These are phyloP conservation scores for Diabrotica balteata DNA, from an alignment of 2,888 invertebrate species.

Conservation along the genomic window DNA sequence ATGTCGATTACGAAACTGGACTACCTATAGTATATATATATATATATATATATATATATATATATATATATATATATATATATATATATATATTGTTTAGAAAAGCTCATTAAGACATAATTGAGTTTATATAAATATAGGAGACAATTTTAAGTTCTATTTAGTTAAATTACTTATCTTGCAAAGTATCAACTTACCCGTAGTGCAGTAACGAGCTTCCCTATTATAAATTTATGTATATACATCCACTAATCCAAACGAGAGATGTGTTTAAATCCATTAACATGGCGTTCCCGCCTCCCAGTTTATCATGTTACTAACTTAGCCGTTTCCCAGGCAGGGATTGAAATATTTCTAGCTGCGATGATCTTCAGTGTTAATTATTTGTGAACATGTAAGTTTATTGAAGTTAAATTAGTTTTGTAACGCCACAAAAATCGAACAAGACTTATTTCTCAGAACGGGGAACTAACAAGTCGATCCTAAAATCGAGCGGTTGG, in stretches of 20 bases:
- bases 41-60: too few species aligned
- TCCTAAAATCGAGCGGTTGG: not conserved
- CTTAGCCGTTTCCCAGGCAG: conserved; percentile 52
- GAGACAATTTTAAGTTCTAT: too few species aligned
- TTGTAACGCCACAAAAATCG: conserved; percentile 29
- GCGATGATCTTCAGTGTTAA: conserved; percentile 41
- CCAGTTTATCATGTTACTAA: conserved; percentile 58
- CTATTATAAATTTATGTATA: conserved; percentile 17
- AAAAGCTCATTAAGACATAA: too few species aligned
- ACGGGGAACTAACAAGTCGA: conserved; percentile 9
- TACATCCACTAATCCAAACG: conserved; percentile 55
- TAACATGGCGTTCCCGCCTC: conserved; percentile 52
- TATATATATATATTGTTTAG: too few species aligned
- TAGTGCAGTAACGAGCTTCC: conserved; percentile 8
- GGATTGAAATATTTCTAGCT: conserved; percentile 55
- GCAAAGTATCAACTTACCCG: too few species aligned
- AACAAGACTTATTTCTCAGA: conserved; percentile 22
- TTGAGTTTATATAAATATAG: too few species aligned
- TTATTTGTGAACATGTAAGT: conserved; percentile 43
- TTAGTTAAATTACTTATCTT: too few species aligned
- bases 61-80: too few species aligned
- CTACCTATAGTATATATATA: too few species aligned
- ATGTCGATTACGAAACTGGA: too few species aligned
- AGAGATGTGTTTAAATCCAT: conserved; percentile 54
- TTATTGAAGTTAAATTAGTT: conserved; percentile 34